Evolutionary conservation across 2,888 invertebrate genomes (phyloP), one percentile per base, ranked within the genome.

Genomic region (Venusia cambrica): DNA sequence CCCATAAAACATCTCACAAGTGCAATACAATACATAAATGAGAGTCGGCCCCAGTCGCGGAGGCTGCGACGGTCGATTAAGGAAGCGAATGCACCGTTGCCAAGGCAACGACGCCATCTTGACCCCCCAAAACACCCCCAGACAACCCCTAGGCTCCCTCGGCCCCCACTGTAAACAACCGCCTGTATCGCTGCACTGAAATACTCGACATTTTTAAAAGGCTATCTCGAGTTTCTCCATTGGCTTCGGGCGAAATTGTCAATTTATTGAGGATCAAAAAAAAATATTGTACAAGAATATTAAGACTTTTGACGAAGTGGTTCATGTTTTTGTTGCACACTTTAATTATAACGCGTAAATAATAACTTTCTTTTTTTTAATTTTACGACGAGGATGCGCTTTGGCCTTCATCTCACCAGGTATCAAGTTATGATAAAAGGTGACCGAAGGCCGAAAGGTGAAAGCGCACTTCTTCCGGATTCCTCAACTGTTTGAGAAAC

Each of bases 31-130:
- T 79, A 81, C 65, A 83, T 81, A 81, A 79, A 76, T 73, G 80
- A 73, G 67, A 64, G 58, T 54, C 54, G 59, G 57, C 61, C 58
- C 62, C 62, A 61, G 66, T 65, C 56, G 67, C 57, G 70, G 64
- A 70, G 77, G 72, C 66, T 73, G 73, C 73, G 74, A 73, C 84
- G 85, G 85, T 87, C 85, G 85, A 87, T 85, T 83, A 87, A 85
- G 84, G 85, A 87, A 85, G 84, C 77, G 73, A 84, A 73, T 85
- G 85, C 85, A 87, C 62, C 79, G 85, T 87, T 84, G 79, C 81
- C 83, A 71, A 75, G 78, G 64, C 70, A 67, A 85, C 85, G 81
- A 58, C 80, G 85, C 85, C 85, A 85, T 85, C 84, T 85, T 87
- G 80, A 62, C 70, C 62, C 71, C 70, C 59, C 53, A 45, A n/a